Conservation (phyloP, 2,113 vertebrate species). For the Semnornis frantzii region DNA sequence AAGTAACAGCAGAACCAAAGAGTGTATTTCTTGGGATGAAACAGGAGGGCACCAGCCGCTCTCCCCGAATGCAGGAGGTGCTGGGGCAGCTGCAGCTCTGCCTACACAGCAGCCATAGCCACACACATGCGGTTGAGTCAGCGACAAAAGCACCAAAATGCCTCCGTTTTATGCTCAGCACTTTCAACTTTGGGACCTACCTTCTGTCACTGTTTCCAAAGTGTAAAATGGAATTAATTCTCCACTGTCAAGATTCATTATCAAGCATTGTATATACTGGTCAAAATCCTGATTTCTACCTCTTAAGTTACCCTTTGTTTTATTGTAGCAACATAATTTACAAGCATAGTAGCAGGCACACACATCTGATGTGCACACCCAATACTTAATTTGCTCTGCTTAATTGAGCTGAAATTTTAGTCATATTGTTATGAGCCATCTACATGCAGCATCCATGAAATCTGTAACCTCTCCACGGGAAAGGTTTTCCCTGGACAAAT, state of each 20-base stretch:
- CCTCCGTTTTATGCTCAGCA: not conserved
- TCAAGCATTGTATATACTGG: not conserved
- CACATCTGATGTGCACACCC: not conserved
- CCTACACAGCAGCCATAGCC: not conserved
- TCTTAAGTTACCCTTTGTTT: not conserved
- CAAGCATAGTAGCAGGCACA: not conserved
- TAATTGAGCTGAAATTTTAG: not conserved
- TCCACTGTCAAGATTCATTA: not conserved
- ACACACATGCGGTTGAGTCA: accelerated
- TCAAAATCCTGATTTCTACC: not conserved
- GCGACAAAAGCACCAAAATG: not conserved
- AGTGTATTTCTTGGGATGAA: not conserved
- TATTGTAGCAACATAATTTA: not conserved
- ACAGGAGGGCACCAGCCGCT: not conserved
- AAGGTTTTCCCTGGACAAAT: not conserved
- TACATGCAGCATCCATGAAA: not conserved
- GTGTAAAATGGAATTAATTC: not conserved
- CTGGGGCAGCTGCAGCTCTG: not conserved
- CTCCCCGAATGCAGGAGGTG: not conserved
- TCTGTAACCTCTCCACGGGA: not conserved
- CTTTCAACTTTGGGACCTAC: not conserved
- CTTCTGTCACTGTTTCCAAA: not conserved
- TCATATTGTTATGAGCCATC: not conserved
- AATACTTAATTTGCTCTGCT: not conserved
- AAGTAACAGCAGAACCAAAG: not conserved